A percentile compares a stretch with the other conserved stretches of the same genome.
Evolutionary conservation across 1,140 invertebrate genomes (phyloP).

Genomic region (Aplysia californica): DNA sequence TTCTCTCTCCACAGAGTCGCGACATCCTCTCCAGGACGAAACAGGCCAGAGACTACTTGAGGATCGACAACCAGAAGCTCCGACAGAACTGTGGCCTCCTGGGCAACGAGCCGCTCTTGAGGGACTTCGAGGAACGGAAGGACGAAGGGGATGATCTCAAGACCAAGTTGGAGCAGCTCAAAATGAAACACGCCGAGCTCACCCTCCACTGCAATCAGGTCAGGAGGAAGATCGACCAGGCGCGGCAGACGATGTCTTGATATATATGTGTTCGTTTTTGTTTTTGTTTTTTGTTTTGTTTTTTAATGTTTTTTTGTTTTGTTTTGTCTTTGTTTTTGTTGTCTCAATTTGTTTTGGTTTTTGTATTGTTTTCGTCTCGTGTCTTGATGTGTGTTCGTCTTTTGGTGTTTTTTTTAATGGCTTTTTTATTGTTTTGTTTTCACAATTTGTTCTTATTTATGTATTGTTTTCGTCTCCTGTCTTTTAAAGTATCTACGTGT

Average conservation of each 20-base stretch:
- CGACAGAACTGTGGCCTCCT: conserved; percentile 66
- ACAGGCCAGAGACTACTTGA: conserved; percentile 64
- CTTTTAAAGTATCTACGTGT: too few species aligned
- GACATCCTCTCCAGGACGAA: conserved; percentile 66
- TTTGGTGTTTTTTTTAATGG: neutral
- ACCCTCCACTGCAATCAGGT: conserved; percentile 63
- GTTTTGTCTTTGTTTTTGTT: too few species aligned
- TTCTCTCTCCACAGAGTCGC: conserved; percentile 57
- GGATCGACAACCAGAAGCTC: conserved; percentile 64
- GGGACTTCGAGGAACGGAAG: conserved; percentile 66
- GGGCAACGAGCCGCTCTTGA: conserved; percentile 62
- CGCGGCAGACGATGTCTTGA: conserved; percentile 12
- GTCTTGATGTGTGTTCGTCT: neutral
- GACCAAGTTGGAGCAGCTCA: conserved; percentile 60
- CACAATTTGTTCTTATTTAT: neutral
- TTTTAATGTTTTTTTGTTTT: too few species aligned
- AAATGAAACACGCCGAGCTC: conserved; percentile 64
- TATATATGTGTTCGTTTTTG: neutral
- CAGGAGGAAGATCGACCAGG: conserved; percentile 63
- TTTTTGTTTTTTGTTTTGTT: too few species aligned
- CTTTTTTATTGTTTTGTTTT: too few species aligned
- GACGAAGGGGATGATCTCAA: conserved; percentile 60
- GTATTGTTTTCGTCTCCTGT: neutral
- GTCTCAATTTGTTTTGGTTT: too few species aligned
- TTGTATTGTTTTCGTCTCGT: neutral